Evolutionary conservation across 2,797 vertebrate genomes (phyloP).

Genomic region (Pantherophis alleghaniensis): DNA sequence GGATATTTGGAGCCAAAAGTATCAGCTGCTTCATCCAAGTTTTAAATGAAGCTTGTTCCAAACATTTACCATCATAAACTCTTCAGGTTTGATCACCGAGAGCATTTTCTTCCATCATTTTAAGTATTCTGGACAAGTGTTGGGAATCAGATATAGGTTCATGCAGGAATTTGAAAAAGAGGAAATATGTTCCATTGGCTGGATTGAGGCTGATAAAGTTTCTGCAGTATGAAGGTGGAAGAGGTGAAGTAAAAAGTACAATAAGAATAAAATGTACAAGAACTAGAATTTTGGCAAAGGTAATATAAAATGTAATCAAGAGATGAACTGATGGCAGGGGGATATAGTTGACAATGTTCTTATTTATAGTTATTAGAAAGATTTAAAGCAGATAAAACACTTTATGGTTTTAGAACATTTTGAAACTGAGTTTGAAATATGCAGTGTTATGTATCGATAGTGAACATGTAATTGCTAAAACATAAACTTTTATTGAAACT

Average conservation of each 20-base stretch:
- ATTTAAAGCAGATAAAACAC: background rate
- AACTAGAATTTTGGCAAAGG: background rate
- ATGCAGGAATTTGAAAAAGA: constrained; percentile 53
- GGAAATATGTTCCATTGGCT: constrained; percentile 9
- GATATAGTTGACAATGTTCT: background rate
- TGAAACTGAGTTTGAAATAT: background rate
- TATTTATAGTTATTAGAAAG: background rate
- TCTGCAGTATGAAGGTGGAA: constrained; percentile 19
- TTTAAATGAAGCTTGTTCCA: constrained; percentile 55
- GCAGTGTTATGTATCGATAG: background rate
- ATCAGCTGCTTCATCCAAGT: constrained; percentile 60
- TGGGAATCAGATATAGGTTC: constrained; percentile 51
- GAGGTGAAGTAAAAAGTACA: constrained; percentile 2
- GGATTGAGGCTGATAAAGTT: constrained; percentile 24
- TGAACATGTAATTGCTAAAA: background rate
- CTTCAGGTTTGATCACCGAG: constrained; percentile 53
- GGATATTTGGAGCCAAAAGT: constrained; percentile 52
- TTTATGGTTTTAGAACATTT: background rate
- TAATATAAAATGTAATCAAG: background rate
- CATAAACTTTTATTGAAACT: background rate
- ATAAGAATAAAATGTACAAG: constrained; percentile 31
- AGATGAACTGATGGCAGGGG: background rate
- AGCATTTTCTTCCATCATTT: constrained; percentile 51
- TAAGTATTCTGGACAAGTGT: constrained; percentile 53
- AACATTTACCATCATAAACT: constrained; percentile 57